Base-by-base conservation (phyloP, 2,888 invertebrate species). In the Dione juno region DNA sequence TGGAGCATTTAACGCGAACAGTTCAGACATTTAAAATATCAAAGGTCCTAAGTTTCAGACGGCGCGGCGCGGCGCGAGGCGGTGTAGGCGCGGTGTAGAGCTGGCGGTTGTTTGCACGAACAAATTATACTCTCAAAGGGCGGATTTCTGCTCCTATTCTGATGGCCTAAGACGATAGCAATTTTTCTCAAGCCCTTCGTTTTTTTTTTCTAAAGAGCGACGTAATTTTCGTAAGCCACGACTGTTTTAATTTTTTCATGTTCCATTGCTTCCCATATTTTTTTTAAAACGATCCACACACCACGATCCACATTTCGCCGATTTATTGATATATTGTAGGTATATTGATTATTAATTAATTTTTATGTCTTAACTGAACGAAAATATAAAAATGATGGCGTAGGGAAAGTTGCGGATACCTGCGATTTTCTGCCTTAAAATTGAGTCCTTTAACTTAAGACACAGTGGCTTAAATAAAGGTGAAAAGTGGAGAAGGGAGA, bases 51-150 rank as follows among this genome's bases (percentile, higher is more conserved):
- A 67, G 52, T 50, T 50, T 64, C 53, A 59, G 35, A 28, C 61
- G 67, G 58, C 43, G 61, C 57, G 58, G 64, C 45, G 57, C 52
- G 52, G 67, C 48, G 61, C n/a, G n/a, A n/a, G n/a, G n/a, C n/a
- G n/a, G n/a, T n/a, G n/a, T n/a, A n/a, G 58, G 64, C 45, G 57
- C 57, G 52, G 45, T 58, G 57, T 50, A 65, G 82, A 79, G 77
- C 72, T 71, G 77, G 67, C 75, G 74, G 67, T 73, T 87, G 86
- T 90, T 88, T 90, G 84, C 87, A 79, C 81, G 82, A 79, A 83
- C 82, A 83, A 84, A 89, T 90, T 88, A 88, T 81, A 85, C 83
- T 76, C 77, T 75, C 81, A 80, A 76, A 77, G 80, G 52, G 75
- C 80, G 74, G 65, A 48, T 53, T 75, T 74, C 70, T 72, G 67